Evolutionary conservation across 2,797 vertebrate species (phyloP).

Genomic region (Lateolabrax maculatus): DNA sequence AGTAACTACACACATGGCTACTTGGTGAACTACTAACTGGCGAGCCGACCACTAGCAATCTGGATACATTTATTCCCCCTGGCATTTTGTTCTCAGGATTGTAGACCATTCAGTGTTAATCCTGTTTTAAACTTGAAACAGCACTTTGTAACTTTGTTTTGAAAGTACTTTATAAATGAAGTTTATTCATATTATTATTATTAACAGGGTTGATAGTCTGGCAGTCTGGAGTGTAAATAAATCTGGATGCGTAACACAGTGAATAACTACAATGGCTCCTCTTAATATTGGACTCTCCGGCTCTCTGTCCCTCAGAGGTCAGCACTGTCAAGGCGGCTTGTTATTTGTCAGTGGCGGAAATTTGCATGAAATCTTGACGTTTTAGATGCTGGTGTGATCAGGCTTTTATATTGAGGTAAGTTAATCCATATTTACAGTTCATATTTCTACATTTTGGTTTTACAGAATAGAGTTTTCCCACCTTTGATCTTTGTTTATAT

Average conservation of each 20-base stretch:
- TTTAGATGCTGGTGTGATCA: neutral
- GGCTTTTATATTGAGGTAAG: neutral
- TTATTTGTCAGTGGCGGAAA: too few species aligned
- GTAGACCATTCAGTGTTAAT: too few species aligned
- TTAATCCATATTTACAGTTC: neutral
- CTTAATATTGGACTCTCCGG: neutral
- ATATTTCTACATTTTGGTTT: neutral
- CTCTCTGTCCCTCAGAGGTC: neutral
- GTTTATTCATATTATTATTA: too few species aligned
- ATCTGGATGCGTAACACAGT: too few species aligned
- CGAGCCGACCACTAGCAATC: neutral
- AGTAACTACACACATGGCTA: neutral
- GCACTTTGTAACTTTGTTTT: too few species aligned
- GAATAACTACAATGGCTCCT: neutral
- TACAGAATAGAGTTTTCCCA: neutral
- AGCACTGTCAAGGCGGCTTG: too few species aligned
- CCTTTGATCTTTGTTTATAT: neutral
- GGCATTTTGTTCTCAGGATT: neutral
- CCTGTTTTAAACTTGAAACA: too few species aligned
- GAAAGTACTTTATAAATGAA: too few species aligned
- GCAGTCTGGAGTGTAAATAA: neutral
- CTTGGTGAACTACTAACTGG: neutral
- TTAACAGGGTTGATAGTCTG: too few species aligned
- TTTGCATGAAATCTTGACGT: neutral
- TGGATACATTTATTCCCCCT: neutral